Evolutionary conservation across 37 sponge, comb jelly and placozoan genomes (phyloP).

Genomic region (Chondrosia reniformis): DNA sequence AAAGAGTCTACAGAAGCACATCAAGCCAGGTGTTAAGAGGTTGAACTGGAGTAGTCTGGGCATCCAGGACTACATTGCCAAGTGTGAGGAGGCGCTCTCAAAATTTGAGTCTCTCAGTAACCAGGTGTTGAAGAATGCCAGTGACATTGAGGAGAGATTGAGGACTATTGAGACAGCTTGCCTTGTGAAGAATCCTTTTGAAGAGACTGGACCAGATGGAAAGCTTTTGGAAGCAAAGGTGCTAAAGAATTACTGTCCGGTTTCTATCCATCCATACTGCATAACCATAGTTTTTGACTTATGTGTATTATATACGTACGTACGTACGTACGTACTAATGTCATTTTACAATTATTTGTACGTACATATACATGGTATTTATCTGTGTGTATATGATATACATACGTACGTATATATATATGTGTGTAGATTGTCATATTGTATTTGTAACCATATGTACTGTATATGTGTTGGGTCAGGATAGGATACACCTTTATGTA

Average conservation of each 20-base stretch:
- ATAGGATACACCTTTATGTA: neutral
- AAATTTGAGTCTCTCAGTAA: conserved; percentile 97
- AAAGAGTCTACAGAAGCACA: conserved; percentile 68
- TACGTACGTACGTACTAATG: neutral
- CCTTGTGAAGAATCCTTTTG: conserved; percentile 76
- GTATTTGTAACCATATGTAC: neutral
- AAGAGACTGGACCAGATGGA: conserved; percentile 55
- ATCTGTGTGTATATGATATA: neutral
- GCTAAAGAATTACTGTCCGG: too few relatives aligned
- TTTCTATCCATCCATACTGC: neutral
- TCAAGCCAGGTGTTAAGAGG: conserved; percentile 91
- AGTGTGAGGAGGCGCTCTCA: conserved; percentile 89
- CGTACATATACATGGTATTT: conserved; percentile 1
- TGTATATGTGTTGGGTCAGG: neutral
- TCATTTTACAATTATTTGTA: neutral
- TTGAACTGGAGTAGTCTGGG: conserved; percentile 99
- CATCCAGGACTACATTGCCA: conserved; percentile 90
- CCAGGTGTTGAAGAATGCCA: conserved; percentile 96
- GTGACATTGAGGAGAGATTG: conserved; percentile 91
- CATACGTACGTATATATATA: conserved; percentile 2
- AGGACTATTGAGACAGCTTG: conserved; percentile 73
- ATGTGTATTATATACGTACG: neutral
- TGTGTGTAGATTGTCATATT: neutral
- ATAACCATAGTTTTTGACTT: neutral
- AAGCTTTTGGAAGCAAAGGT: conserved; percentile 88